Evolutionary conservation across 2,888 invertebrate genomes (phyloP).

Genomic region (Dione juno): DNA sequence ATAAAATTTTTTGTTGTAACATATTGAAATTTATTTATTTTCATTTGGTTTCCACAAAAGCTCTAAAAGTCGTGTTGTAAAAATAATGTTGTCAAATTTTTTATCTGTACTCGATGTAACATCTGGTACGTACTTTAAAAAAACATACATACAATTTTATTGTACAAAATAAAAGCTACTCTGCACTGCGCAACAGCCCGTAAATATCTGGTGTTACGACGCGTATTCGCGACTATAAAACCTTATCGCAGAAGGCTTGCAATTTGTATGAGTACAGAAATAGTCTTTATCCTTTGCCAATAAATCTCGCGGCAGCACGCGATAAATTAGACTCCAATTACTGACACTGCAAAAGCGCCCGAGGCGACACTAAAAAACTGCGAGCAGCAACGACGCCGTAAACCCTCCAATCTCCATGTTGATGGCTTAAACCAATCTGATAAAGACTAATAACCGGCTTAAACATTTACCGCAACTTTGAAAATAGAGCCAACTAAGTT

Average conservation of each 20-base stretch:
- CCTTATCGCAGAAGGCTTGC: slow-evolving; percentile 29
- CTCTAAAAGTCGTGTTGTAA: slow-evolving; percentile 4
- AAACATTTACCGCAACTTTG: slow-evolving; percentile 19
- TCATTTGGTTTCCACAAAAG: slow-evolving; percentile 18
- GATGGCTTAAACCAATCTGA: slow-evolving; percentile 37
- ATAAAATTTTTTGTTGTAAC: slow-evolving; percentile 68
- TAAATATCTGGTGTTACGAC: slow-evolving; percentile 24
- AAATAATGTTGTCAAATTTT: slow-evolving; percentile 8
- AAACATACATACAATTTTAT: slow-evolving; percentile 12
- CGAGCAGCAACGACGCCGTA: slow-evolving; percentile 34
- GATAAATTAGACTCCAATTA: slow-evolving; percentile 66
- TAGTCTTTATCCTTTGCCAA: slow-evolving; percentile 55
- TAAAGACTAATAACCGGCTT: slow-evolving; percentile 34
- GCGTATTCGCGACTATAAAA: slow-evolving; percentile 21
- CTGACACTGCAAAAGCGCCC: slow-evolving; percentile 44
- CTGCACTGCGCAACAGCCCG: slow-evolving; percentile 25
- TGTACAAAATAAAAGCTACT: slow-evolving; percentile 4
- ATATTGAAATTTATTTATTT: slow-evolving; percentile 35
- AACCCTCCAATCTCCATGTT: slow-evolving; percentile 38
- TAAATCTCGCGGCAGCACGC: slow-evolving; percentile 61
- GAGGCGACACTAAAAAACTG: slow-evolving; percentile 41
- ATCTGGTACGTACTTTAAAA: slow-evolving; percentile 12
- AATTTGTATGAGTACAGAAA: slow-evolving; percentile 54
- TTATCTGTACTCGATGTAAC: slow-evolving; percentile 4
- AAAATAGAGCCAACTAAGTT: not conserved